phyloP scores from a whole-genome alignment of 1,140 invertebrate genomes.

The Eriocheir sinensis region DNA sequence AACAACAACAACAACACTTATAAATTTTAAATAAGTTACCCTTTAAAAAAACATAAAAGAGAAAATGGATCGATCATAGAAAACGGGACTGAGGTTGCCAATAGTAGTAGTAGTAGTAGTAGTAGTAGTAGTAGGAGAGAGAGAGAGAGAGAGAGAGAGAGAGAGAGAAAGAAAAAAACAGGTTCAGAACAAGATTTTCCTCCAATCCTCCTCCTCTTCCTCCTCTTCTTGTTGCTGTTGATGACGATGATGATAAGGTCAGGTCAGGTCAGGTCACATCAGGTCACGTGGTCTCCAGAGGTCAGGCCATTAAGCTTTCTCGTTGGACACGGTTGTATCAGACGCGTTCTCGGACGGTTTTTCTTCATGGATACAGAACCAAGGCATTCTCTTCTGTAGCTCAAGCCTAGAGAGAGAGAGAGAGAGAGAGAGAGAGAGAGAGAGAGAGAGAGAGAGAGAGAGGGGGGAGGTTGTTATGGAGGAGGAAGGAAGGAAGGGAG shows the following conservation, averaged over 20 bases:
- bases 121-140: not conserved
- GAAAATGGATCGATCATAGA: too few species aligned
- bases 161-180: too few species aligned
- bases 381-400: conserved; percentile 87
- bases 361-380: conserved; percentile 87
- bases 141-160: too few species aligned
- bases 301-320: conserved; percentile 70
- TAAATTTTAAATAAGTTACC: too few species aligned
- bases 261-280: not conserved
- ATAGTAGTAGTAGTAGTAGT: not conserved
- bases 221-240: not conserved
- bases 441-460: not conserved
- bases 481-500: not conserved
- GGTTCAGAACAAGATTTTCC: too few species aligned
- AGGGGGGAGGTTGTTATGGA: not conserved
- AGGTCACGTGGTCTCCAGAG: not conserved
- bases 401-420: conserved; percentile 83
- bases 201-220: not conserved
- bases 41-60: too few species aligned
- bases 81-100: not conserved
- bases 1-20: too few species aligned
- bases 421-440: not conserved
- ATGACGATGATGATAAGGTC: not conserved
- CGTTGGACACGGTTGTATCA: conserved; percentile 81
- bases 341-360: conserved; percentile 80